Evolutionary conservation across 2,797 vertebrate genomes (phyloP).

Genomic region (Molossus molossus): DNA sequence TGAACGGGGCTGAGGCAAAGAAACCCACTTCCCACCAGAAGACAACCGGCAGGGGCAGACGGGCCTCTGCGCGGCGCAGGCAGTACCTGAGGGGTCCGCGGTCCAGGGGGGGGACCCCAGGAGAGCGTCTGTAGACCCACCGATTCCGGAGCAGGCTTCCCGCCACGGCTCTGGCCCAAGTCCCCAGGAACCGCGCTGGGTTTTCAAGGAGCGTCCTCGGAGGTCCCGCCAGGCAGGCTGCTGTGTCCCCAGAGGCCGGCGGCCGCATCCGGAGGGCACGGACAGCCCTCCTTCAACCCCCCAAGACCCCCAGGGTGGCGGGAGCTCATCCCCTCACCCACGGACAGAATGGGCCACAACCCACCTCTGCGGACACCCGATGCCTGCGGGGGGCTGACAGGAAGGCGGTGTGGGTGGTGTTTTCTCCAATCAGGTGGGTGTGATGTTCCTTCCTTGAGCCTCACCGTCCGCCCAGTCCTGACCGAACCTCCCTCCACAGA

Average conservation of each 20-base stretch:
- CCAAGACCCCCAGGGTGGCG: not conserved
- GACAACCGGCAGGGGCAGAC: slow-evolving; percentile 64
- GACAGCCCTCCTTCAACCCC: not conserved
- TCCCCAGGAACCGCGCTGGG: not conserved
- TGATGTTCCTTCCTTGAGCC: not conserved
- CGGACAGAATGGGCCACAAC: fast-evolving
- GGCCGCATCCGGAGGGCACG: not conserved
- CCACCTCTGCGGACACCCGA: fast-evolving
- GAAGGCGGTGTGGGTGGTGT: no score
- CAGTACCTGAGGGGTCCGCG: not conserved
- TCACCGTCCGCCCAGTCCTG: not conserved
- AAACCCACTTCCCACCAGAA: slow-evolving; percentile 58
- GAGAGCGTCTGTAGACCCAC: no score
- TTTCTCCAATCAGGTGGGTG: not conserved
- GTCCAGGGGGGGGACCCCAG: not conserved
- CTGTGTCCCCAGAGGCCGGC: not conserved
- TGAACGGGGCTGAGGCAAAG: slow-evolving; percentile 83
- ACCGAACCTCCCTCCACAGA: not conserved
- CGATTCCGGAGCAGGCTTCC: not conserved
- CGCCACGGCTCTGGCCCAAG: slow-evolving; percentile 25
- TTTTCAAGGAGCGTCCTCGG: not conserved
- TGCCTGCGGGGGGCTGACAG: not conserved
- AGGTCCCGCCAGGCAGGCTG: not conserved
- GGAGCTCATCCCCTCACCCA: not conserved
- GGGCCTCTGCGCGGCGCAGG: slow-evolving; percentile 62